Evolutionary conservation across 2,888 invertebrate species (phyloP).

Genomic region (Chelonus formosanus): DNA sequence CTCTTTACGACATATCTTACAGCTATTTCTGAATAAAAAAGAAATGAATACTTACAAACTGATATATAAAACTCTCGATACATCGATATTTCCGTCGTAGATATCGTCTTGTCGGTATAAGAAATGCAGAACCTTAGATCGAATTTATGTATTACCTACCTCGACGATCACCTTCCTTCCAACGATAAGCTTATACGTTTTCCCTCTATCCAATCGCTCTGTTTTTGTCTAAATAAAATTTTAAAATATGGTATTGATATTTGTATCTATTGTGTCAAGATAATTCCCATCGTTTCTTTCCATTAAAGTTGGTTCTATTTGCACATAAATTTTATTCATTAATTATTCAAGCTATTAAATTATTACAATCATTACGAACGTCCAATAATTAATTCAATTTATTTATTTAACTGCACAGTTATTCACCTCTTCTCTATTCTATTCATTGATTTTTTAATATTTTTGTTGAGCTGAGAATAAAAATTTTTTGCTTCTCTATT

Average conservation of each 20-base stretch:
- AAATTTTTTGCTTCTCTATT: too few relatives aligned
- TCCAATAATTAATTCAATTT: too few relatives aligned
- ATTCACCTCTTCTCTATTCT: too few relatives aligned
- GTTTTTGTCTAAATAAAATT: conserved; percentile 1
- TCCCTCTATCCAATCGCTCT: conserved; percentile 6
- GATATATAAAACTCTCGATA: conserved; percentile 57
- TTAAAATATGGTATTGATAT: not conserved
- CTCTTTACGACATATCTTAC: conserved; percentile 13
- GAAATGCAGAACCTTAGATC: conserved; percentile 17
- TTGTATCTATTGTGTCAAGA: too few relatives aligned
- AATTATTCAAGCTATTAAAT: too few relatives aligned
- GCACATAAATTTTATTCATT: too few relatives aligned
- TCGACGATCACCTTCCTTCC: conserved; percentile 23
- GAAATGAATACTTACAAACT: conserved; percentile 42
- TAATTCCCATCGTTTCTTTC: too few relatives aligned
- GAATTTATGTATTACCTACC: conserved; percentile 28
- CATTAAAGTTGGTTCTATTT: too few relatives aligned
- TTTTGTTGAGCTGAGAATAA: too few relatives aligned
- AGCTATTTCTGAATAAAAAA: conserved; percentile 49
- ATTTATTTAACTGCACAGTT: too few relatives aligned
- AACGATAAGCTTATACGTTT: conserved; percentile 20
- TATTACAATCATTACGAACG: too few relatives aligned
- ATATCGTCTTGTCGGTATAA: conserved; percentile 49
- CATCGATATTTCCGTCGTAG: conserved; percentile 55
- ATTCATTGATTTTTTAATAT: too few relatives aligned